These are phyloP conservation scores for Mus spretus DNA, from an alignment of 2,797 vertebrate genomes.

Conservation along the genomic window DNA sequence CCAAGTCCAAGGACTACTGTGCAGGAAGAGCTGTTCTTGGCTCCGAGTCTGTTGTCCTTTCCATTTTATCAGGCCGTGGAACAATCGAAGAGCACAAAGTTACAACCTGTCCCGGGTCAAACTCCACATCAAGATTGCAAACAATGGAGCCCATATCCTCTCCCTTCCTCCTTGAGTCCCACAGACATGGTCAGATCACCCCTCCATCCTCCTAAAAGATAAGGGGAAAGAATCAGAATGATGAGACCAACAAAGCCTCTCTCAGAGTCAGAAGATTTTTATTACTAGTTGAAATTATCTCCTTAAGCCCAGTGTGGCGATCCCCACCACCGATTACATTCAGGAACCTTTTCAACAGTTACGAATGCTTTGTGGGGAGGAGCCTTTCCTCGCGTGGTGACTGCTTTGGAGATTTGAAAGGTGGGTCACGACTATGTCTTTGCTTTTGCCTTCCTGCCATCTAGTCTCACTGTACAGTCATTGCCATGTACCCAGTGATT, in stretches of 20 bases:
- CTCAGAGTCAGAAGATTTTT: background rate
- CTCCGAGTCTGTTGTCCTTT: constrained; percentile 6
- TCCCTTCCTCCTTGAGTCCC: background rate
- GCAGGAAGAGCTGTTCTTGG: constrained; percentile 6
- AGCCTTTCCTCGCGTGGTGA: background rate
- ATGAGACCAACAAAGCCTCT: background rate
- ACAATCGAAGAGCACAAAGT: background rate
- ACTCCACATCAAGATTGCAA: background rate
- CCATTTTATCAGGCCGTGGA: constrained; percentile 16
- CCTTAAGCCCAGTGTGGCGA: background rate
- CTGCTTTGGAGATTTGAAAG: constrained; percentile 6
- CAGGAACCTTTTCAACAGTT: background rate
- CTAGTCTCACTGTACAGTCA: background rate
- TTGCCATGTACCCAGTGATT: rapidly evolving
- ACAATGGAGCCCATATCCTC: background rate
- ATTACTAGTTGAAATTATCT: background rate
- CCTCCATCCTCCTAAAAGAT: background rate
- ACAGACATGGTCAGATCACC: rapidly evolving
- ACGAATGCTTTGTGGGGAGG: background rate
- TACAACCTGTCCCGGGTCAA: background rate
- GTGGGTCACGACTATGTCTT: background rate
- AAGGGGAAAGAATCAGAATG: background rate
- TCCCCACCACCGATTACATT: no score
- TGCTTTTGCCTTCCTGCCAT: background rate
- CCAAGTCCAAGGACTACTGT: background rate